These are phyloP conservation scores for Hedya salicella DNA, from an alignment of 2,888 invertebrate genomes.

Conservation along the genomic window DNA sequence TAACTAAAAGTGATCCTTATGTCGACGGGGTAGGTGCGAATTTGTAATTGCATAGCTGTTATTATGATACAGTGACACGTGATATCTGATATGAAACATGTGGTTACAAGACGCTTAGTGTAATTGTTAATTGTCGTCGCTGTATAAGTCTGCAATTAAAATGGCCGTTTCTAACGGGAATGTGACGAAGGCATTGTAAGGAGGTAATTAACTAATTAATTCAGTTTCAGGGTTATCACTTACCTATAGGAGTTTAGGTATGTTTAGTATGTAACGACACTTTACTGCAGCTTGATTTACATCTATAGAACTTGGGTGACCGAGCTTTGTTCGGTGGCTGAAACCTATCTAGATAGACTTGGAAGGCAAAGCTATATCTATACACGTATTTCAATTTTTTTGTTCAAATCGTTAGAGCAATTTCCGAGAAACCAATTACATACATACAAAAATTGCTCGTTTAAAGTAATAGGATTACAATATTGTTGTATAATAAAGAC, in stretches of 20 bases:
- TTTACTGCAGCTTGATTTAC: no score
- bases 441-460: no score
- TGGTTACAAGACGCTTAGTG: constrained; percentile 38
- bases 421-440: no score
- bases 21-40: constrained; percentile 29
- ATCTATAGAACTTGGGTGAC: no score
- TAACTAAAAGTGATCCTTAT: constrained; percentile 39
- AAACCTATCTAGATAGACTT: no score
- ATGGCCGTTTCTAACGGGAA: background rate
- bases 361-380: no score
- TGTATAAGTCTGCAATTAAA: constrained; percentile 31
- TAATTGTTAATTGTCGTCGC: constrained; percentile 34
- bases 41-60: constrained; percentile 22
- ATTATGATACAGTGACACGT: constrained; percentile 34
- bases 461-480: no score
- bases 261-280: background rate
- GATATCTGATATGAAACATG: constrained; percentile 38
- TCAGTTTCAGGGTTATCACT: background rate
- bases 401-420: no score
- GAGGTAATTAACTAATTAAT: constrained; percentile 5
- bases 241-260: background rate
- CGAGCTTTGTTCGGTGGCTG: no score
- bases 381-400: no score
- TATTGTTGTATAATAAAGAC: no score
- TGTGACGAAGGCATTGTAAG: constrained; percentile 1